Conservation (phyloP, 2,888 invertebrate genomes). For the Agrochola lychnidis region DNA sequence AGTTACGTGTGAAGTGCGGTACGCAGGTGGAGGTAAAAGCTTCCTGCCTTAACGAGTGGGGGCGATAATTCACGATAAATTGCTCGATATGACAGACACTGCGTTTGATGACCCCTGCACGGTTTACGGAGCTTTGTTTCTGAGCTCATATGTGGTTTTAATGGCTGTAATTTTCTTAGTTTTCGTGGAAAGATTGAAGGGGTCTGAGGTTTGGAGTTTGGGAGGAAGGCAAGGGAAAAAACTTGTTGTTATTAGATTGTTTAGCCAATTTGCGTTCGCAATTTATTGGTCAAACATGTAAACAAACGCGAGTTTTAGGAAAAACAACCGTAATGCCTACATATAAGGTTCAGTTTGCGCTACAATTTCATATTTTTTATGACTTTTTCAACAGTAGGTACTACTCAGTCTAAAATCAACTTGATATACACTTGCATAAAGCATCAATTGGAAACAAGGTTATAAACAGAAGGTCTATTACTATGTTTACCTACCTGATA, state of each 20-base stretch:
- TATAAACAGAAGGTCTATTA: too few relatives aligned
- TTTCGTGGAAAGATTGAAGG: not conserved
- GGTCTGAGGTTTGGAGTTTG: too few relatives aligned
- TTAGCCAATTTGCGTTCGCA: too few relatives aligned
- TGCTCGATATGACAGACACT: conserved; percentile 61
- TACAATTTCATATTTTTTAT: too few relatives aligned
- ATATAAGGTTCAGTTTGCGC: too few relatives aligned
- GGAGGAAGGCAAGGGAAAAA: not conserved
- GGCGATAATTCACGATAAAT: conserved; percentile 73
- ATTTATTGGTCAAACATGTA: too few relatives aligned
- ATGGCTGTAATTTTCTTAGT: conserved; percentile 6
- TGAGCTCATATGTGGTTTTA: conserved; percentile 6
- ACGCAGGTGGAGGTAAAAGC: conserved; percentile 44
- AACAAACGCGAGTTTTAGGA: too few relatives aligned
- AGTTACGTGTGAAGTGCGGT: conserved; percentile 9
- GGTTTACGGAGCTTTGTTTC: not conserved
- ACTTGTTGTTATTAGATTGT: not conserved
- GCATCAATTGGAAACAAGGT: too few relatives aligned
- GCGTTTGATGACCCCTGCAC: conserved; percentile 43
- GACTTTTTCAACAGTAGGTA: too few relatives aligned
- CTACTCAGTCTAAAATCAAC: too few relatives aligned
- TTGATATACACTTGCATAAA: too few relatives aligned
- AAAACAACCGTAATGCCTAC: too few relatives aligned
- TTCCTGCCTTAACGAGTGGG: conserved; percentile 43
- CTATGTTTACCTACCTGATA: not conserved